These are phyloP conservation scores for Thalassophryne amazonica DNA, from an alignment of 2,797 vertebrate genomes.

Conservation along the genomic window DNA sequence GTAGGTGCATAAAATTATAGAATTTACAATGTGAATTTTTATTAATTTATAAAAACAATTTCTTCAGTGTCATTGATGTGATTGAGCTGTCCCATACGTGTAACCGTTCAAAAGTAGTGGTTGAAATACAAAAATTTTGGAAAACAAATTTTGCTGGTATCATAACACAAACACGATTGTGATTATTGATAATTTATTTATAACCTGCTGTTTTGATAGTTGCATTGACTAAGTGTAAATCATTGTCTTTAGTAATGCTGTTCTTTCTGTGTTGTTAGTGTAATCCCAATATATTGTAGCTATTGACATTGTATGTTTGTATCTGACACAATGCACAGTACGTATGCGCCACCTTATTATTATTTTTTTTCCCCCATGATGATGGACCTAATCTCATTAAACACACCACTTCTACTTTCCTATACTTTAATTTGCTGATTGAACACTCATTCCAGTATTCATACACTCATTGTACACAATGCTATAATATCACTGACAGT, in stretches of 20 bases:
- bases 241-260: conserved; percentile 81
- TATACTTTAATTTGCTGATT: conserved; percentile 50
- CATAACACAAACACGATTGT: conserved; percentile 75
- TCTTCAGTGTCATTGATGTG: conserved; percentile 71
- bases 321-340: conserved; percentile 67
- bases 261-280: conserved; percentile 80
- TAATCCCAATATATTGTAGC: conserved; percentile 80
- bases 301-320: conserved; percentile 77
- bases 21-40: conserved; percentile 67
- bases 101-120: conserved; percentile 76
- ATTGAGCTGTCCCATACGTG: conserved; percentile 71
- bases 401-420: conserved; percentile 64
- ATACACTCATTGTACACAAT: conserved; percentile 42
- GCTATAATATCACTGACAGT: conserved; percentile 33
- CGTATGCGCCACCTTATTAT: conserved; percentile 52
- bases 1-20: conserved; percentile 68
- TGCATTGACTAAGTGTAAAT: conserved; percentile 78
- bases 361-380: conserved; percentile 59
- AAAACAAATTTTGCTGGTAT: conserved; percentile 70
- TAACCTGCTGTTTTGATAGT: conserved; percentile 78
- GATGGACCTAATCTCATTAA: conserved; percentile 78
- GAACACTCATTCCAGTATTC: conserved; percentile 51
- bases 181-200: conserved; percentile 79
- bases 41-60: conserved; percentile 65
- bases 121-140: conserved; percentile 69